Base-by-base conservation (phyloP, 2,797 vertebrate species). In the Fistularia commersonii region DNA sequence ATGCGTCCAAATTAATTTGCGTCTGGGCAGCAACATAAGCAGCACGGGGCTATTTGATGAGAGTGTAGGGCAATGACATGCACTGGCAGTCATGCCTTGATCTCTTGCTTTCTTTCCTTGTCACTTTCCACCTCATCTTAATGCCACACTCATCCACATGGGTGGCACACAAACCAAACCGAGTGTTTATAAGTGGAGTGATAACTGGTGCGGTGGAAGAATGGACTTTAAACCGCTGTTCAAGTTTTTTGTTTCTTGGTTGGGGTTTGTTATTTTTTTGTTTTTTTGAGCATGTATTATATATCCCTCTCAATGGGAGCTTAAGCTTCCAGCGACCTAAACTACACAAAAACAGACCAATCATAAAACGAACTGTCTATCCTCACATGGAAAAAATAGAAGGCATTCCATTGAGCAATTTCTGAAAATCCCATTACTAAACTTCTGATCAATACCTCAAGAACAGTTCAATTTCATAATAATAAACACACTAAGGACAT, bases 1-100 rank as follows among this genome's bases (percentile, higher is more conserved):
- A 83, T 74, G 78, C 79, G 46, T 87, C 85, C 81, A 88, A 88
- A 89, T 88, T 88, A 87, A 88, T 88, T 83, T 88, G 87, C 72
- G 85, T 83, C 82, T 83, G 77, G 82, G 81, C 80, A 82, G 72
- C 76, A 74, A 72, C 70, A 74, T 71, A 72, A 80, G 60, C 77
- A 85, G 83, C 80, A 76, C 69, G 74, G 70, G 77, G 75, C 78
- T 77, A 76, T 82, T 82, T 85, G 80, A 83, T 79, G 80, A 80
- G 80, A 79, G 79, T 81, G 78, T 72, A 84, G 81, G 81, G 76
- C 81, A 72, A 82, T 85, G 85, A 85, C 85, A 82, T 82, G 85
- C 80, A 77, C 74, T 87, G 81, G 79, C 85, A 84, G 80, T 74
- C 79, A 66, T 59, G 81, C 80, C 80, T 82, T 80, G 81, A 84